Conservation (phyloP, 2,888 invertebrate species). For the Aquatica leii region DNA sequence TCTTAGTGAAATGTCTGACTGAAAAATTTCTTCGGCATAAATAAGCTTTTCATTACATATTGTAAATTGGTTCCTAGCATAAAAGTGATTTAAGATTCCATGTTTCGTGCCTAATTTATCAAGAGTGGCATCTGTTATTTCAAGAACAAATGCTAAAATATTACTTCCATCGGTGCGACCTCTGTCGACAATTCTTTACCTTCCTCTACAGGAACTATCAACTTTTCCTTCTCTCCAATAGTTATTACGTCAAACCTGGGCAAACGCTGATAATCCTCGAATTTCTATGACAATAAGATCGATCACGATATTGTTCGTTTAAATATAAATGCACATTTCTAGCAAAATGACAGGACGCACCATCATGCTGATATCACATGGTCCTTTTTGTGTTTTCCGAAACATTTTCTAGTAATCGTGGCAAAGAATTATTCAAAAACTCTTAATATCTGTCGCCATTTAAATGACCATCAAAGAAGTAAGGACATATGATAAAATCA, state of each 20-base stretch:
- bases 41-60: slow-evolving; percentile 13
- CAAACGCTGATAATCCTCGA: neutral
- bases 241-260: slow-evolving; percentile 20
- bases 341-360: too few relatives aligned
- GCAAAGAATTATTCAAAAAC: too few relatives aligned
- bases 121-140: slow-evolving; percentile 10
- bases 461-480: too few relatives aligned
- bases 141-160: slow-evolving; percentile 22
- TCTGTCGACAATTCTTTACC: slow-evolving; percentile 28
- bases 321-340: too few relatives aligned
- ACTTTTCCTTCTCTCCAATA: slow-evolving; percentile 27
- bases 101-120: slow-evolving; percentile 31
- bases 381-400: too few relatives aligned
- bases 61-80: slow-evolving; percentile 32
- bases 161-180: slow-evolving; percentile 22
- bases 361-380: too few relatives aligned
- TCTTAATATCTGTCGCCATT: too few relatives aligned
- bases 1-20: neutral
- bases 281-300: too few relatives aligned
- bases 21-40: neutral
- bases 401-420: too few relatives aligned
- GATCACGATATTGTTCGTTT: too few relatives aligned
- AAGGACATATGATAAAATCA: too few relatives aligned
- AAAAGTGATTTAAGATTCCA: slow-evolving; percentile 30
- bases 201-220: slow-evolving; percentile 25